Conservation (phyloP, 2,113 vertebrate genomes). For the Melanostigma gelatinosum region DNA sequence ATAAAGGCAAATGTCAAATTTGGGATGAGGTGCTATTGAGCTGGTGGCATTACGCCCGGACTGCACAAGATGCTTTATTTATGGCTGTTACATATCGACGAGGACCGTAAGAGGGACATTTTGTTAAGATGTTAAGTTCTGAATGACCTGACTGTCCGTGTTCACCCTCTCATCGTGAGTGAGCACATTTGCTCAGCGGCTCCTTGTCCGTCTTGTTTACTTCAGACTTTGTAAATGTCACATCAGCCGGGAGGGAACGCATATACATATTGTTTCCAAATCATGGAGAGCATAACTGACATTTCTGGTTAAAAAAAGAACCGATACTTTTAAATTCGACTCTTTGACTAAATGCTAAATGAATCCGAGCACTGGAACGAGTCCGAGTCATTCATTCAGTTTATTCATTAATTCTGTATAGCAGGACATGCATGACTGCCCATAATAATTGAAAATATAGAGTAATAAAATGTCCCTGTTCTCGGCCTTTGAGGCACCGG, state of each 20-base stretch:
- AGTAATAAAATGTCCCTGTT: background rate
- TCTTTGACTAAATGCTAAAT: background rate
- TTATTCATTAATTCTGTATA: background rate
- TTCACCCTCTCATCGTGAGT: background rate
- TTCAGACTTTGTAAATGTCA: background rate
- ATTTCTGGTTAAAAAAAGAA: background rate
- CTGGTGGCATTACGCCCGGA: background rate
- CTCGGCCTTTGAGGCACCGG: slow-evolving; percentile 2
- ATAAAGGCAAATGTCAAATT: background rate
- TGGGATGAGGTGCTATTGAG: background rate
- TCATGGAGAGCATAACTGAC: background rate
- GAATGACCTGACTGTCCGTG: background rate
- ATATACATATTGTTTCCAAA: background rate
- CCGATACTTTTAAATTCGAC: background rate
- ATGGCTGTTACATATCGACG: slow-evolving; percentile 21
- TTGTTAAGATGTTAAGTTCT: background rate
- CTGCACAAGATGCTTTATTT: background rate
- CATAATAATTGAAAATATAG: slow-evolving; percentile 8
- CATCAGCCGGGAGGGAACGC: background rate
- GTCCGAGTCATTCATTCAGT: background rate
- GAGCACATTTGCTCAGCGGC: slow-evolving; percentile 2
- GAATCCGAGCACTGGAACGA: background rate
- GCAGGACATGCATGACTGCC: background rate
- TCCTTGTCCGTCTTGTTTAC: background rate
- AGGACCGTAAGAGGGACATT: background rate